Evolutionary conservation across 1,140 invertebrate species (phyloP).

Genomic region (Heterodera carotae): DNA sequence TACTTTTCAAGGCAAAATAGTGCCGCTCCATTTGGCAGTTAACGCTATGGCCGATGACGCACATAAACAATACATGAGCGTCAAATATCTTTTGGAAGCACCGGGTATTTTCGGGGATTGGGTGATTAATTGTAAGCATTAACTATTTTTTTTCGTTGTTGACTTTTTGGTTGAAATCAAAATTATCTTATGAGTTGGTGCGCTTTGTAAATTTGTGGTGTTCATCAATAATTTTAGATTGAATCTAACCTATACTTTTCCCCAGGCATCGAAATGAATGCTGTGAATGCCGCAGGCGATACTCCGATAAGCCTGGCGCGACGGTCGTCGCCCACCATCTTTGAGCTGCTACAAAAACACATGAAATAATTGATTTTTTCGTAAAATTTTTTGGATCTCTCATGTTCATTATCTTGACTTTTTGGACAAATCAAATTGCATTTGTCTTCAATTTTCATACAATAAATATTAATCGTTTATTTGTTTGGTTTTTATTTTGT

Average conservation of each 20-base stretch:
- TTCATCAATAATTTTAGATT: not conserved
- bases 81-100: conserved; percentile 57
- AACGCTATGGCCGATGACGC: conserved; percentile 45
- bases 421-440: too few relatives aligned
- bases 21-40: conserved; percentile 68
- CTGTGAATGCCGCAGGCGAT: conserved; percentile 53
- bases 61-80: conserved; percentile 42
- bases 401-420: not conserved
- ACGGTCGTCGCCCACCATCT: conserved; percentile 36
- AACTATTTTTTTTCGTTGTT: conserved; percentile 20
- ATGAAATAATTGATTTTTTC: conserved; percentile 1
- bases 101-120: conserved; percentile 43
- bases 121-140: too few relatives aligned
- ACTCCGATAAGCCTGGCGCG: conserved; percentile 56
- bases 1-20: conserved; percentile 69
- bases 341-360: conserved; percentile 35
- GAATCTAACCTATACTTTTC: not conserved
- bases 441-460: not conserved
- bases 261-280: conserved; percentile 56
- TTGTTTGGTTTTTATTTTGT: not conserved
- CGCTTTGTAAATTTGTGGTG: not conserved
- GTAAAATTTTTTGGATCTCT: too few relatives aligned
- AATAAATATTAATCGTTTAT: too few relatives aligned
- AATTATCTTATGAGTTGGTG: not conserved
- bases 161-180: not conserved